A percentile compares a stretch with the other conserved stretches of the same genome.
phyloP scores from a whole-genome alignment of 2,888 invertebrate genomes.

The Machimus rusticus region DNA sequence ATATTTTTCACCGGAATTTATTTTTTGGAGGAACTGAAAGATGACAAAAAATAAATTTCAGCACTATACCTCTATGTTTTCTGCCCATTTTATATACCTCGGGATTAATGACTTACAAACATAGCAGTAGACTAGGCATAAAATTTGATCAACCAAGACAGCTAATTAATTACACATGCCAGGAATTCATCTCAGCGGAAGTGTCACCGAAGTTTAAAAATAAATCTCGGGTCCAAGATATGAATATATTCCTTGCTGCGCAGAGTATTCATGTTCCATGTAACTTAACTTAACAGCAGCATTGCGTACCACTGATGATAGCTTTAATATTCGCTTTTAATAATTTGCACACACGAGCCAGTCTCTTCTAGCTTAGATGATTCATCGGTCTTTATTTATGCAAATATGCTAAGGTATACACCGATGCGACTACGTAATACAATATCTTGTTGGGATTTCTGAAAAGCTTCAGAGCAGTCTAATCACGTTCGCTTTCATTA shows the following conservation, averaged over 20 bases:
- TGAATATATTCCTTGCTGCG: not conserved
- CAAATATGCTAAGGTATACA: not conserved
- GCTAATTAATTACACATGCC: not conserved
- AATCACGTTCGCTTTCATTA: not conserved
- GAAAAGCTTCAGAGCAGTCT: not conserved
- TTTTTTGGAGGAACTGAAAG: not conserved
- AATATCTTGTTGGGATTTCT: not conserved
- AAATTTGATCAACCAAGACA: not conserved
- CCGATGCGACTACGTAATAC: not conserved
- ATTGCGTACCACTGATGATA: not conserved
- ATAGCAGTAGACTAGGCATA: not conserved
- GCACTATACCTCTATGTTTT: not conserved
- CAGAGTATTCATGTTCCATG: not conserved
- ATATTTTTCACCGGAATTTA: not conserved
- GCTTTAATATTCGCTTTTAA: not conserved
- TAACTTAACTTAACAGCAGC: not conserved
- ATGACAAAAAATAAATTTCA: not conserved
- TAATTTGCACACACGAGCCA: not conserved
- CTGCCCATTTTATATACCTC: not conserved
- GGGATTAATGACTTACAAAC: not conserved
- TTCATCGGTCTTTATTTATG: not conserved
- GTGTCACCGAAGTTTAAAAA: not conserved
- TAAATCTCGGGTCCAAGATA: not conserved
- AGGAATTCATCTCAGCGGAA: not conserved
- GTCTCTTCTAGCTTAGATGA: not conserved